Evolutionary conservation across 2,888 invertebrate species (phyloP), one percentile per base, ranked within the genome.

Genomic region (Hyalella azteca): DNA sequence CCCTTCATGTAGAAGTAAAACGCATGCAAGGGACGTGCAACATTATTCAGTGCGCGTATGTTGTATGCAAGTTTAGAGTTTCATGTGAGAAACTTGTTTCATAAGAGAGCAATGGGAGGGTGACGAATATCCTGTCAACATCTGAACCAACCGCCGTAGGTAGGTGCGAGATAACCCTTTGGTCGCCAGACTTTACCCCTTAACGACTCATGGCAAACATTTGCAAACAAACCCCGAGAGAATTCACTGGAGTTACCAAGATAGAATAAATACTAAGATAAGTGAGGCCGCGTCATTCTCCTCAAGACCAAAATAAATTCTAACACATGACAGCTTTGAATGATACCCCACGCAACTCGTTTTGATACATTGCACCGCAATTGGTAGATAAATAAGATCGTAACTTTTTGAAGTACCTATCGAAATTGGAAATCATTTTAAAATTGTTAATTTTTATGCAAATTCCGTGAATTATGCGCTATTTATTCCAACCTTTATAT

Each of bases 241-340:
- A 60, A 60, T 60, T 60, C 60, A 29, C 60, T 60, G 60, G 60
- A 60, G 60, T 60, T 60, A 60, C 60, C 60, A 60, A 60, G 60
- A 60, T 60, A 60, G 60, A 60, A 60, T 60, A 60, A 60, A 60
- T 60, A 60, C 36, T 36, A 36, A 60, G 60, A 60, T 60, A 36
- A 60, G 60, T 60, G 60, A 60, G 36, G 60, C 60, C 60, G 29
- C 60, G 60, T 60, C 60, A 60, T 60, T 60, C 60, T 60, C 7
- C 5, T 36, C 32, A 29, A 60, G 60, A 36, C 32, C 29, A 36
- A 36, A 60, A 36, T 60, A 60, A 60, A 60, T 60, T 60, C 60
- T 36, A 19, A 36, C 11, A 19, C 36, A 60, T 60, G 60, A 60
- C 60, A 36, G 29, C 15, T 36, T 29, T 29, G 60, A 19, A n/a